These are phyloP conservation scores for Siniperca obscura DNA, from an alignment of 2,797 vertebrate genomes.

Conservation along the genomic window DNA sequence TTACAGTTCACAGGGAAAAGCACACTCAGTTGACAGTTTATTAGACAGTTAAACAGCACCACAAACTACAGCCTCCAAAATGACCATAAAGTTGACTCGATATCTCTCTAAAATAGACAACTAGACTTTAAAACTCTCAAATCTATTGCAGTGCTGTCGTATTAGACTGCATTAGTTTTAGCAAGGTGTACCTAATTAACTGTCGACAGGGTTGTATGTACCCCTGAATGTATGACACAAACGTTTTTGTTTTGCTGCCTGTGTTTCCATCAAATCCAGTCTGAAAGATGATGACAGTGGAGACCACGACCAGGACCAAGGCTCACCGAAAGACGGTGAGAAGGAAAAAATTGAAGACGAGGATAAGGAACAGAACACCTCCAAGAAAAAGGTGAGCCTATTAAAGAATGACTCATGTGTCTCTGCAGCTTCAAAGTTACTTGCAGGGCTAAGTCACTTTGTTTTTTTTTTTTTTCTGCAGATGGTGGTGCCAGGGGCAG, in stretches of 20 bases:
- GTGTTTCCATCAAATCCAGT: conserved; percentile 66
- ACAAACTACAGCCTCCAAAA: neutral
- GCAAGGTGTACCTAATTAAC: too few relatives aligned
- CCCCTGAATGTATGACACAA: neutral
- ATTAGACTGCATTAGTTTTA: neutral
- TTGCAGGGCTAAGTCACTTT: neutral
- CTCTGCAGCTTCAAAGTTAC: neutral
- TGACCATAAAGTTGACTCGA: neutral
- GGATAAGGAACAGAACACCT: conserved; percentile 82
- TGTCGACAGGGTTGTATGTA: neutral
- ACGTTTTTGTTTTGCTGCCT: conserved; percentile 4
- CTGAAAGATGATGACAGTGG: conserved; percentile 90
- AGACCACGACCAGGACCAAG: conserved; percentile 88
- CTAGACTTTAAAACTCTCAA: neutral
- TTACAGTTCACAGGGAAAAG: neutral
- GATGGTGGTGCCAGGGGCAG: conserved; percentile 84
- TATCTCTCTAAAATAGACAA: neutral
- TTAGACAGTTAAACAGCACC: neutral
- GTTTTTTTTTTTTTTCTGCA: conserved; percentile 39
- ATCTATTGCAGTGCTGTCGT: neutral
- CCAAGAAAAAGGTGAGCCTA: conserved; percentile 79
- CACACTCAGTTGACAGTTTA: neutral
- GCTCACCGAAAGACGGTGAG: conserved; percentile 88
- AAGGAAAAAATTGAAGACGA: conserved; percentile 87
- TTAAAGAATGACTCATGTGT: neutral